phyloP scores from a whole-genome alignment of 2,113 vertebrate species.

The Oreochromis niloticus region DNA sequence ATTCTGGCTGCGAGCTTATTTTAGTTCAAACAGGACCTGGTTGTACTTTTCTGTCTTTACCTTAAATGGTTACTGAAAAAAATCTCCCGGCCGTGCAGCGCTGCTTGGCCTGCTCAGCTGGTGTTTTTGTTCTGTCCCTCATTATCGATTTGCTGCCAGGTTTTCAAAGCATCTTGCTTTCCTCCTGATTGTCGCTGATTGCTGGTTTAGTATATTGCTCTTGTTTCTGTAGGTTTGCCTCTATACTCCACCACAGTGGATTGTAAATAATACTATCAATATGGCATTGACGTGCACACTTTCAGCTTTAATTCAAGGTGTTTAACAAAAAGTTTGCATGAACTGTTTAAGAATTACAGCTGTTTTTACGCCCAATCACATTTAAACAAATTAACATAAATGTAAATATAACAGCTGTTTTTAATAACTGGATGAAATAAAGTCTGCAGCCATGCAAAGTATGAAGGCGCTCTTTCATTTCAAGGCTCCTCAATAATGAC shows the following conservation, averaged over 20 bases:
- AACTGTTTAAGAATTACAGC: not conserved
- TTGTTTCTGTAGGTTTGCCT: not conserved
- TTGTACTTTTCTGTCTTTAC: constrained; percentile 62
- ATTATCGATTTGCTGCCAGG: not conserved
- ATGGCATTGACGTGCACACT: not conserved
- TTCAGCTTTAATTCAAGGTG: not conserved
- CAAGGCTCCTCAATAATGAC: not conserved
- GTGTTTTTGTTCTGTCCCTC: not conserved
- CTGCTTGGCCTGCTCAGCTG: not conserved
- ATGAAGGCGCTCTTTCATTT: not conserved
- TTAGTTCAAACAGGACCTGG: constrained; percentile 33
- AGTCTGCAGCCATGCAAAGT: not conserved
- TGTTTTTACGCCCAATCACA: not conserved
- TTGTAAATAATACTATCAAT: not conserved
- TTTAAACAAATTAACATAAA: not conserved
- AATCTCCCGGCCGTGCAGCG: not conserved
- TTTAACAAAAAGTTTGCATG: not conserved
- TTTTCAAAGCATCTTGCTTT: not conserved
- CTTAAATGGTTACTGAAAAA: constrained; percentile 78
- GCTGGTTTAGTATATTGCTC: not conserved
- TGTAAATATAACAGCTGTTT: not conserved
- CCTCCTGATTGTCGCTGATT: not conserved
- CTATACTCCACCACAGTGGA: not conserved
- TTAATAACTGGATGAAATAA: not conserved
- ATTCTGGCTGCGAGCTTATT: constrained; percentile 47